A percentile compares a stretch with the other conserved stretches of the same genome.
phyloP scores from a whole-genome alignment of 2,797 vertebrate genomes.

The Amazonetta brasiliensis region DNA sequence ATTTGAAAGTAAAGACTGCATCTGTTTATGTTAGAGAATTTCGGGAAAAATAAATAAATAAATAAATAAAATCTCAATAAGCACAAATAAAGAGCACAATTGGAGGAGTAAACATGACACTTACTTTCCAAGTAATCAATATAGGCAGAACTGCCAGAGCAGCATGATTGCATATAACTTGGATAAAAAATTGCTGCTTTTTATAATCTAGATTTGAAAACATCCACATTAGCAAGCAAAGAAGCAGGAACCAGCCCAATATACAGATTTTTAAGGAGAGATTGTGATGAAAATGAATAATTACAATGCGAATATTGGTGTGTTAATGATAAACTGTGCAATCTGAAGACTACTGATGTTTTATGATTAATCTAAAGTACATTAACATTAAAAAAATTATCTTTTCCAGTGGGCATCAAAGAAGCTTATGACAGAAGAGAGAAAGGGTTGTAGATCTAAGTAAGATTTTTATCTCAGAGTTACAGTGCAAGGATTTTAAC shows the following conservation, averaged over 20 bases:
- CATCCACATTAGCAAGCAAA: not conserved
- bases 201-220: not conserved
- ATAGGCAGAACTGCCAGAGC: not conserved
- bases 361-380: not conserved
- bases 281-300: not conserved
- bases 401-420: not conserved
- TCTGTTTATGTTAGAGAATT: not conserved
- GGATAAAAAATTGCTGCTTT: not conserved
- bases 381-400: not conserved
- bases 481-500: not conserved
- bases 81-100: not conserved
- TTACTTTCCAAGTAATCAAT: not conserved
- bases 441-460: not conserved
- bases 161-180: not conserved
- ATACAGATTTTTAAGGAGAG: not conserved
- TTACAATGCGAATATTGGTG: fast-evolving
- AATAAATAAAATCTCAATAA: no score
- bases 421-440: not conserved
- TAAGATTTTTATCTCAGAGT: not conserved
- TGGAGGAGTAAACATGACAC: not conserved
- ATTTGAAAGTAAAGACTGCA: not conserved
- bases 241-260: not conserved
- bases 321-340: not conserved
- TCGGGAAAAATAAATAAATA: not conserved
- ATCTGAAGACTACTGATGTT: not conserved